Evolutionary conservation across 2,113 vertebrate species (phyloP).

Genomic region (Mesitornis unicolor): DNA sequence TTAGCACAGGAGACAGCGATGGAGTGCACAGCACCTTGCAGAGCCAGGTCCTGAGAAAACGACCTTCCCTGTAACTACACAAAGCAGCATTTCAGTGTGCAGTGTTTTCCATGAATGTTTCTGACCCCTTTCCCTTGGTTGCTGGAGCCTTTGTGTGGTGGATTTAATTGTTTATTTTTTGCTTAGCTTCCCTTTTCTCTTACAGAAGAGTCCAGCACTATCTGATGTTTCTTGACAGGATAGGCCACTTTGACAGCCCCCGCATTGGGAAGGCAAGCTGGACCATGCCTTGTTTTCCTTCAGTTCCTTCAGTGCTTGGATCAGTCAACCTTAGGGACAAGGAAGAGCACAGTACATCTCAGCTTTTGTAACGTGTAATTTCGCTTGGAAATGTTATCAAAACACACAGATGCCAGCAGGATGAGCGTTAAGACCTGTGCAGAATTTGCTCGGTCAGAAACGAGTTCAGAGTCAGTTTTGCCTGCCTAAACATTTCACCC

Average conservation of each 20-base stretch:
- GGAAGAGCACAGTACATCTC: not conserved
- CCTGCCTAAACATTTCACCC: constrained; percentile 38
- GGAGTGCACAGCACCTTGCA: not conserved
- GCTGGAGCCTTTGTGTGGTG: not conserved
- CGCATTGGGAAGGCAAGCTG: not conserved
- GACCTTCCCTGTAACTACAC: accelerated
- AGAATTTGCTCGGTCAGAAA: not conserved
- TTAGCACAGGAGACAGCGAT: accelerated
- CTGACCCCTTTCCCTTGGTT: not conserved
- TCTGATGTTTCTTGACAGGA: not conserved
- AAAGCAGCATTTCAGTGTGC: not conserved
- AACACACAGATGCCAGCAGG: constrained; percentile 35
- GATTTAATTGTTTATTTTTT: not conserved
- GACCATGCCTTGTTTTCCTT: not conserved
- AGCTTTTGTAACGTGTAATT: not conserved
- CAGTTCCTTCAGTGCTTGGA: not conserved
- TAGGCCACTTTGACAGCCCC: not conserved
- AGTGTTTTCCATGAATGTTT: not conserved
- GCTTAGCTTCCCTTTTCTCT: not conserved
- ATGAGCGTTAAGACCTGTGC: constrained; percentile 7
- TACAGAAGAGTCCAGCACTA: not conserved
- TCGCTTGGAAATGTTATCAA: constrained; percentile 14
- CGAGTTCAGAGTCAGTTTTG: not conserved
- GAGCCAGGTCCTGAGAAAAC: not conserved
- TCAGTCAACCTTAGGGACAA: not conserved